phyloP scores from a whole-genome alignment of 2,888 invertebrate species.

The Lobophora halterata region DNA sequence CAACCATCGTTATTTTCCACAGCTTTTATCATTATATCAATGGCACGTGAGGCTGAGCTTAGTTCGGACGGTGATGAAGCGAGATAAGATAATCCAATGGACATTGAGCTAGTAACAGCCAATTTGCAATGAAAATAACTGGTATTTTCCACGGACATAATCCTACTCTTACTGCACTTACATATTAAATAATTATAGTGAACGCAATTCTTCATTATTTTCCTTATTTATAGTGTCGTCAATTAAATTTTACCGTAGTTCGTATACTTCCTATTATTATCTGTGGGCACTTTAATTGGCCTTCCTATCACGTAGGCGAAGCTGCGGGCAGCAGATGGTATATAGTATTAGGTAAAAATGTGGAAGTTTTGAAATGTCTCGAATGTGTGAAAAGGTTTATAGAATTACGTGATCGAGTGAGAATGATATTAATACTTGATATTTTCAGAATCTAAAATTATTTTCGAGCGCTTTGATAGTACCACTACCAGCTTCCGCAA shows the following conservation, averaged over 20 bases:
- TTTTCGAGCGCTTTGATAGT: slow-evolving; percentile 16
- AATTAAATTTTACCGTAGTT: too few species aligned
- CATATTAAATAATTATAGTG: too few species aligned
- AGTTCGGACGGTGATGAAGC: slow-evolving; percentile 6
- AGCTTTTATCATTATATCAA: slow-evolving; percentile 5
- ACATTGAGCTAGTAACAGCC: slow-evolving; percentile 10
- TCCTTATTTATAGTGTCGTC: too few species aligned
- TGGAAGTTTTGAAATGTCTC: too few species aligned
- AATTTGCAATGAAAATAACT: slow-evolving; percentile 1
- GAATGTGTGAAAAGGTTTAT: too few species aligned
- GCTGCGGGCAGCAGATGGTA: too few species aligned
- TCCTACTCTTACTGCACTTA: too few species aligned
- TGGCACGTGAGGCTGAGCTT: slow-evolving; percentile 11
- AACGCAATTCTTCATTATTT: too few species aligned
- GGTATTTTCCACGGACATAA: too few species aligned
- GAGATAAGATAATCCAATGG: slow-evolving; percentile 12
- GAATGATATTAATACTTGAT: slow-evolving; percentile 17
- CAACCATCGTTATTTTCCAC: slow-evolving; percentile 2
- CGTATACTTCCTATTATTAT: too few species aligned
- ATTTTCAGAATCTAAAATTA: slow-evolving; percentile 14
- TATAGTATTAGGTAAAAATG: too few species aligned
- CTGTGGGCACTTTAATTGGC: too few species aligned
- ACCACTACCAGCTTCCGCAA: slow-evolving; percentile 24
- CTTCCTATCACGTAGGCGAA: slow-evolving; percentile 4
- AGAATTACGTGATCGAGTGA: neutral